These are phyloP conservation scores for Bellardia bayeri DNA, from an alignment of 2,888 invertebrate species.

Conservation along the genomic window DNA sequence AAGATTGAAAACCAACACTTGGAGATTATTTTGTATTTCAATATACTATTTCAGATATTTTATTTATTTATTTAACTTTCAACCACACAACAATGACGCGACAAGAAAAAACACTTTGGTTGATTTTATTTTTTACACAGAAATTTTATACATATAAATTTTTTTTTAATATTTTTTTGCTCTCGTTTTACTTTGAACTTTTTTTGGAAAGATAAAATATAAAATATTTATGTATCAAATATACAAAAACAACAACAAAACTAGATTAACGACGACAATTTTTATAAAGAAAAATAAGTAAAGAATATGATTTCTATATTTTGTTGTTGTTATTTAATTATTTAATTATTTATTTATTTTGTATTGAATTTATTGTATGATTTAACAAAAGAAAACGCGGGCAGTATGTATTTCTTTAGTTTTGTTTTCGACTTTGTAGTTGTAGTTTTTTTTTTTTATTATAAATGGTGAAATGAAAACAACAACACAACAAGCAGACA, in stretches of 20 bases:
- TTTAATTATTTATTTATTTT: not conserved
- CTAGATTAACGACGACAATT: not conserved
- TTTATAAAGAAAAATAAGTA: not conserved
- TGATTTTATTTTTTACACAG: conserved; percentile 13
- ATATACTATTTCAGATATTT: not conserved
- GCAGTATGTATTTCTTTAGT: no score
- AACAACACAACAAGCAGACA: no score
- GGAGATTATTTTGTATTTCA: conserved; percentile 19
- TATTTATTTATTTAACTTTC: conserved; percentile 49
- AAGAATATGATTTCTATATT: not conserved
- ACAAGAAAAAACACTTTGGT: conserved; percentile 23
- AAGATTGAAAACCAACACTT: conserved; percentile 29
- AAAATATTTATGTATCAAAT: not conserved
- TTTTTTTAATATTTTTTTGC: not conserved
- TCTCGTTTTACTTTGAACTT: conserved; percentile 33
- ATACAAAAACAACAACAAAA: conserved; percentile 27
- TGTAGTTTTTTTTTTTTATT: no score
- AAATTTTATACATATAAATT: not conserved
- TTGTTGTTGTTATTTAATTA: conserved; percentile 1
- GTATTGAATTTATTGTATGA: not conserved
- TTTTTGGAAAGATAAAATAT: conserved; percentile 26
- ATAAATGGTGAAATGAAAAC: no score
- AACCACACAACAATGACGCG: conserved; percentile 27
- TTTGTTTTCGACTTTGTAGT: no score
- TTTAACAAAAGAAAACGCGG: no score